Evolutionary conservation across 2,888 invertebrate species (phyloP), one percentile per base, ranked within the genome.

Genomic region (Dryocosmus kuriphilus): DNA sequence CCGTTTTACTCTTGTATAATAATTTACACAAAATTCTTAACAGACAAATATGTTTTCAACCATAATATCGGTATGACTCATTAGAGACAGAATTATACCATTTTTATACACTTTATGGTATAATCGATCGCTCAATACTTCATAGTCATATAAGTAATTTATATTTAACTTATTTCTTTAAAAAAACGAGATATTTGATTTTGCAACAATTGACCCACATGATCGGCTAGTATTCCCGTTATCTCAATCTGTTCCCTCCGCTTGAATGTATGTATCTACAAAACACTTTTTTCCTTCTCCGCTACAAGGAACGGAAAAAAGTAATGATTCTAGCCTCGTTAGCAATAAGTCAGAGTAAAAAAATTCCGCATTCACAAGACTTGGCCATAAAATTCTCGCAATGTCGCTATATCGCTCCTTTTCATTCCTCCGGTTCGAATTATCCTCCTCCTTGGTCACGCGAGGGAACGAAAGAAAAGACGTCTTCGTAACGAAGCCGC

Each of bases 291-390:
- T 51, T 71, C 19, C 19, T 24, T 14, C 11, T 30, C 11, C 8
- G 67, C 19, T 67, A 51, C 27, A 51, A 41, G 16, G 7, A 46
- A 46, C 46, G 30, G 46, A 71, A 71, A 71, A 71, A 71, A 71
- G 32, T 71, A 51, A 71, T 71, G 32, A 71, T 22, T 55, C 71
- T 51, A 71, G 71, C 71, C 71, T 51, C 32, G 51, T 71, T 51
- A 51, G 71, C 51, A 71, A 71, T 71, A 71, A 55, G 51, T 71
- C 32, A 71, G 27, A 55, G n/a, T 22, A 38, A 51, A 30, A 71
- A 41, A 46, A 27, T 3, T 30, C 51, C 51, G 55, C 71, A 71
- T 46, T 71, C 67, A 22, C 24, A 71, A 71, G 67, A 71, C 38
- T 30, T 71, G 14, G 30, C 71, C 51, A 19, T 32, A 55, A 30